phyloP scores from a whole-genome alignment of 2,113 vertebrate species.

The Nicator chloris region DNA sequence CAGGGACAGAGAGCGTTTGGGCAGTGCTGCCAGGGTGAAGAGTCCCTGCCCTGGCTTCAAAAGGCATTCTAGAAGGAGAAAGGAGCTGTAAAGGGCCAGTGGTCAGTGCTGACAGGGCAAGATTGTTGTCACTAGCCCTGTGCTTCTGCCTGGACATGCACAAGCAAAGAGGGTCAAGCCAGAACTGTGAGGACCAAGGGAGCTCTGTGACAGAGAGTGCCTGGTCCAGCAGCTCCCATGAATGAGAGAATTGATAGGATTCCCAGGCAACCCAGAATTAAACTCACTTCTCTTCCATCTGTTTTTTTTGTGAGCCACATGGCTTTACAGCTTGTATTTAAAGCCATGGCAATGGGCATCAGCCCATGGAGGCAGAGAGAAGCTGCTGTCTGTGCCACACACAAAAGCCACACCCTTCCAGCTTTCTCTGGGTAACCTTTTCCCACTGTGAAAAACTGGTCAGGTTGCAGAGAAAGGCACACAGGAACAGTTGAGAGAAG shows the following conservation, averaged over 20 bases:
- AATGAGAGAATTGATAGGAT: not conserved
- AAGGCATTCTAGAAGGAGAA: not conserved
- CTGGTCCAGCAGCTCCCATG: not conserved
- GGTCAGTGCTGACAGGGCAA: accelerated
- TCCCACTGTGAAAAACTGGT: not conserved
- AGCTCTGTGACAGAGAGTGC: not conserved
- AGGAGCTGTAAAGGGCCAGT: not conserved
- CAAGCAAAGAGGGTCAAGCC: not conserved
- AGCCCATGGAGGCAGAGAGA: not conserved
- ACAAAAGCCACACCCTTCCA: not conserved
- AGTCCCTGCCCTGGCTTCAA: not conserved
- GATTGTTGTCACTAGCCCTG: accelerated
- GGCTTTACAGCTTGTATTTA: not conserved
- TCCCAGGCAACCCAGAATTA: not conserved
- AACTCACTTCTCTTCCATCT: not conserved
- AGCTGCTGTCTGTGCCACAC: not conserved
- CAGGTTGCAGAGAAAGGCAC: not conserved
- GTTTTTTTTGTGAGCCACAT: not conserved
- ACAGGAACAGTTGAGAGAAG: not conserved
- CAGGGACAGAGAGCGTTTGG: not conserved
- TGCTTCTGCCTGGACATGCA: not conserved
- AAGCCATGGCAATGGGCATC: accelerated
- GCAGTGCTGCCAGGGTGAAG: not conserved
- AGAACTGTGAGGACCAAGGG: not conserved
- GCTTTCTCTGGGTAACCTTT: not conserved